phyloP scores from a whole-genome alignment of 2,888 invertebrate genomes.

The Plagodis pulveraria region DNA sequence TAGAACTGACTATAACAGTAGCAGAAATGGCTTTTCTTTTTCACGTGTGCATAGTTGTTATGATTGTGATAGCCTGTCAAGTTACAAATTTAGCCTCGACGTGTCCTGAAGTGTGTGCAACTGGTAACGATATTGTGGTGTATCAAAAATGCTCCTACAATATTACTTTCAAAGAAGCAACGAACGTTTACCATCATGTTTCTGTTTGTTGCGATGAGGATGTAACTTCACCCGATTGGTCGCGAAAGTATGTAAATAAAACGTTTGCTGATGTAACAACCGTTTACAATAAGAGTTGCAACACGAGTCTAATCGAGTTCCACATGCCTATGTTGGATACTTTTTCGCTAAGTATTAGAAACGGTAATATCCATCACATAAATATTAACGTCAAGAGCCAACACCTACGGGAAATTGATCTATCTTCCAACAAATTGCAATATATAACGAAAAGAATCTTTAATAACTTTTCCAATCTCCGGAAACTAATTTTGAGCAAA shows the following conservation, averaged over 20 bases:
- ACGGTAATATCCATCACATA: constrained; percentile 64
- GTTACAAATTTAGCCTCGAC: constrained; percentile 61
- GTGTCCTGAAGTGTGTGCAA: constrained; percentile 63
- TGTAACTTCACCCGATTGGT: constrained; percentile 48
- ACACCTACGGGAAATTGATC: constrained; percentile 84
- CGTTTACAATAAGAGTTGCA: constrained; percentile 58
- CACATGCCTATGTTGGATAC: constrained; percentile 61
- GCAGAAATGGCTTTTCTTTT: constrained; percentile 71
- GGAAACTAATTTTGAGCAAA: constrained; percentile 88
- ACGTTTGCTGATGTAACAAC: constrained; percentile 61
- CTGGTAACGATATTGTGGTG: constrained; percentile 53
- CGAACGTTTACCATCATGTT: constrained; percentile 51
- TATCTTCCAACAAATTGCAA: constrained; percentile 85
- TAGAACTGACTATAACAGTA: constrained; percentile 38
- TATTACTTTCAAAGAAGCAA: constrained; percentile 63
- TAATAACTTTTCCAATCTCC: constrained; percentile 83
- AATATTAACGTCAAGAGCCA: constrained; percentile 59
- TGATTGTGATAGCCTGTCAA: constrained; percentile 68
- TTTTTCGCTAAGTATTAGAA: constrained; percentile 60
- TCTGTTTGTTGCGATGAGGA: constrained; percentile 66
- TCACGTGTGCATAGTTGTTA: constrained; percentile 54
- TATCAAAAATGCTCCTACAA: constrained; percentile 71
- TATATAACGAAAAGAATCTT: constrained; percentile 81
- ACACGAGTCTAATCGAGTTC: constrained; percentile 57
- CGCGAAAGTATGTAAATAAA: constrained; percentile 62